Base-by-base conservation (phyloP, 2,888 invertebrate species). In the Encarsia formosa region DNA sequence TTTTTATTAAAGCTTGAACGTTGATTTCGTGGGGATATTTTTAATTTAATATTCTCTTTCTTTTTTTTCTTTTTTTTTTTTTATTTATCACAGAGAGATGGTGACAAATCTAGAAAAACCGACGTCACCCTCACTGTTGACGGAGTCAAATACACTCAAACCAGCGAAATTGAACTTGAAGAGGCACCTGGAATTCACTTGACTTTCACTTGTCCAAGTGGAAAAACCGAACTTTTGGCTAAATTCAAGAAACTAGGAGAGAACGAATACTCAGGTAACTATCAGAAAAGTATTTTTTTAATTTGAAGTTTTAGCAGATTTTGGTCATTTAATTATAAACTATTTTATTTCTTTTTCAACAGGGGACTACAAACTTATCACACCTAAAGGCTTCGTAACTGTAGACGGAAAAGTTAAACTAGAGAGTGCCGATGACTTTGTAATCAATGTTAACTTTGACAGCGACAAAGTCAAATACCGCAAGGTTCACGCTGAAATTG, bases 381-480 rank as follows among this genome's bases (percentile, higher is more conserved):
- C 67, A 23, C 70, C 71, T 0, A 61, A 83, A 54, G 74, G 78
- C 1, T 75, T 72, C 31, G 65, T 79, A 1, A 82, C 84, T 49
- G 78, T 78, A 0, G 73, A 73, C 40, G 64, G 64, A 2, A 69
- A 69, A 37, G 63, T 68, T 2, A 80, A 79, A 44, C 69, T 84
- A 1, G 76, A 77, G 18, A 80, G 78, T 47, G 75, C 83, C 19
- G 86, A 90, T 57, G 81, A 86, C 61, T 83, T 89, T 50, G 71
- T 76, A 46, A 65, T 89, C 26, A 80, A 82, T 56, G 65, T 80
- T 0, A 77, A 80, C 55, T 78, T 82, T 13, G 81, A 87, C 69
- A 84, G 84, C 1, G 81, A 81, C 4, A 80, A 80, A 59, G 66
- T 88, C 1, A 80, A 84, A 20, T 65, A 83, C 26, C 80, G 88